Evolutionary conservation across 2,888 invertebrate genomes (phyloP).

Genomic region (Napeogenes sylphis): DNA sequence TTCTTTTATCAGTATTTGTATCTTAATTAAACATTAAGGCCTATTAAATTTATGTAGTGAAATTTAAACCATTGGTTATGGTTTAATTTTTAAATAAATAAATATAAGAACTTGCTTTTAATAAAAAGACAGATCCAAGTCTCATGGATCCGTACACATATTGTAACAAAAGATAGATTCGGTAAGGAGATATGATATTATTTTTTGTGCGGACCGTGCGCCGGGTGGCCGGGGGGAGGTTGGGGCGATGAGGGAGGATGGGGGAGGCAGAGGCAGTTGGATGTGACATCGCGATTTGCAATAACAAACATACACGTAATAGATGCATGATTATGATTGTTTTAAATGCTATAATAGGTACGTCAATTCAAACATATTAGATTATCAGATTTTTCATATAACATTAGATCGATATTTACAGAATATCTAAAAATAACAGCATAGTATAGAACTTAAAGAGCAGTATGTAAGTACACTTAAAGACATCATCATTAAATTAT

Average conservation of each 20-base stretch:
- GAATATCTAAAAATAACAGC: no score
- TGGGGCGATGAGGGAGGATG: constrained; percentile 21
- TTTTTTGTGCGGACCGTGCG: constrained; percentile 44
- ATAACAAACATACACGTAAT: not conserved
- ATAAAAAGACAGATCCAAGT: constrained; percentile 42
- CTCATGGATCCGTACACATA: constrained; percentile 24
- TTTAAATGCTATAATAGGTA: no score
- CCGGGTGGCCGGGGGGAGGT: constrained; percentile 34
- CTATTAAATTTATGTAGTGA: not conserved
- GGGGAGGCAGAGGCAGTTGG: constrained; percentile 50
- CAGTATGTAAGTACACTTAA: no score
- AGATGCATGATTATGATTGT: not conserved
- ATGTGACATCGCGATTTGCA: constrained; percentile 14
- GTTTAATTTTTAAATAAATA: no score
- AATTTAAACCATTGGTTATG: no score
- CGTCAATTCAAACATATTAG: no score
- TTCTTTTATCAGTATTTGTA: not conserved
- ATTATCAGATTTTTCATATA: no score
- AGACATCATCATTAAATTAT: no score
- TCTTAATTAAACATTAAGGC: not conserved
- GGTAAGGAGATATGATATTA: constrained; percentile 68
- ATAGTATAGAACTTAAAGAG: no score
- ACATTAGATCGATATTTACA: no score
- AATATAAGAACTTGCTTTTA: not conserved
- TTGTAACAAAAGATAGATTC: constrained; percentile 61